Evolutionary conservation across 2,888 invertebrate genomes (phyloP), one percentile per base, ranked within the genome.

Genomic region (Allophyes oxyacanthae): DNA sequence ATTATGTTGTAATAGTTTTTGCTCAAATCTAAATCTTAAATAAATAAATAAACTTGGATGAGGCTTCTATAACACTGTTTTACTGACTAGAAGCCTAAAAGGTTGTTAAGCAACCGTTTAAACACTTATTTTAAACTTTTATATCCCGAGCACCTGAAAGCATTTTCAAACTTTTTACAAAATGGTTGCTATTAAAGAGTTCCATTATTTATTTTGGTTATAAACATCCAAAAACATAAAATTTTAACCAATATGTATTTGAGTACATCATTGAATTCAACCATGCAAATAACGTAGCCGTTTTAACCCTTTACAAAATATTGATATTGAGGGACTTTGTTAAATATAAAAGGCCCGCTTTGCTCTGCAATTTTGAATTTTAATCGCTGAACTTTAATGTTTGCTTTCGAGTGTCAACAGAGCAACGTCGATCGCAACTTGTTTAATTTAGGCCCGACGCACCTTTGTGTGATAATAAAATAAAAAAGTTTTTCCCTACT

Each of bases 391-490:
- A 43, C 36, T 49, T 59, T 77, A 84, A 78, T 78, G 82, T 79
- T 77, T 70, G 67, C 53, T 75, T 77, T 81, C 36, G 58, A 50
- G 63, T 67, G 69, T 60, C 67, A 66, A 53, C 55, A 57, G 37
- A 44, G 38, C 59, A 1, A 4, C 60, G 72, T 66, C 71, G 59
- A 74, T 71, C 57, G 73, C 52, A 80, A 81, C 81, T 83, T 85
- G 83, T 87, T 87, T 88, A 86, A 87, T 87, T 87, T 84, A 68
- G 80, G 68, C 82, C 73, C 78, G 72, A 78, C 77, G 79, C 81
- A 85, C 87, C 88, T 87, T 86, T 88, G 84, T 84, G 82, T 70
- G 70, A 72, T 83, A 80, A 82, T 83, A 81, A 84, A 85, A 84
- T 82, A 81, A 82, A 83, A 84, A 82, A 78, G 50, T 64, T 75